Evolutionary conservation across 1,140 invertebrate species (phyloP).

Genomic region (Calephelis virginiensis): DNA sequence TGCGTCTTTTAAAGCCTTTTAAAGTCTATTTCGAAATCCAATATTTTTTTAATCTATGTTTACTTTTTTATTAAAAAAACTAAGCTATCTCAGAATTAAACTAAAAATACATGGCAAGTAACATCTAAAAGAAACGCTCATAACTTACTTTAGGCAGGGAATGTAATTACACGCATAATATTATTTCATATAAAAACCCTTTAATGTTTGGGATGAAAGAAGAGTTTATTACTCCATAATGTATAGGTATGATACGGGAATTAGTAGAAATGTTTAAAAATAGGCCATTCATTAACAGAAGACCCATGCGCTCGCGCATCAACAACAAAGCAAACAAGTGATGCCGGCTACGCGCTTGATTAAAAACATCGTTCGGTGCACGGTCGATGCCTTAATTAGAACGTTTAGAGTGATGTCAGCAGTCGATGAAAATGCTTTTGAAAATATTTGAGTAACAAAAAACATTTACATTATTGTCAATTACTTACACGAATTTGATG

Average conservation of each 20-base stretch:
- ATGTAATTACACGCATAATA: slow-evolving; percentile 20
- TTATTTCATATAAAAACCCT: slow-evolving; percentile 20
- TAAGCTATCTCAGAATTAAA: neutral
- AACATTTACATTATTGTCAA: neutral
- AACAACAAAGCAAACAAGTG: slow-evolving; percentile 47
- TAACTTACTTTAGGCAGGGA: slow-evolving; percentile 10
- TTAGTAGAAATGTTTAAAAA: slow-evolving; percentile 36
- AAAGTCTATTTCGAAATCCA: too few relatives aligned
- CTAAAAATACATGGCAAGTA: neutral
- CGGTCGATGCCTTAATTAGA: slow-evolving; percentile 75
- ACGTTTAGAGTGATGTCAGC: slow-evolving; percentile 43
- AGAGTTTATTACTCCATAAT: slow-evolving; percentile 29
- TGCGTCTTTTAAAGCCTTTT: too few relatives aligned
- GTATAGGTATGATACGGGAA: slow-evolving; percentile 31
- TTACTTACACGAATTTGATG: neutral
- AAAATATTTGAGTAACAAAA: neutral
- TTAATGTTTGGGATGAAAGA: slow-evolving; percentile 33
- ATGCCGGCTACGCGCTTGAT: slow-evolving; percentile 59
- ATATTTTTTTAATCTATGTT: neutral
- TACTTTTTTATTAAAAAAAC: too few relatives aligned
- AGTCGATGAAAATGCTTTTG: neutral
- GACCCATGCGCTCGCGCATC: slow-evolving; percentile 12
- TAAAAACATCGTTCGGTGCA: slow-evolving; percentile 72
- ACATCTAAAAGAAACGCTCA: slow-evolving; percentile 1
- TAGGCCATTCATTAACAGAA: slow-evolving; percentile 37